Base-by-base conservation (phyloP, 2,888 invertebrate species). In the Ceramica pisi region DNA sequence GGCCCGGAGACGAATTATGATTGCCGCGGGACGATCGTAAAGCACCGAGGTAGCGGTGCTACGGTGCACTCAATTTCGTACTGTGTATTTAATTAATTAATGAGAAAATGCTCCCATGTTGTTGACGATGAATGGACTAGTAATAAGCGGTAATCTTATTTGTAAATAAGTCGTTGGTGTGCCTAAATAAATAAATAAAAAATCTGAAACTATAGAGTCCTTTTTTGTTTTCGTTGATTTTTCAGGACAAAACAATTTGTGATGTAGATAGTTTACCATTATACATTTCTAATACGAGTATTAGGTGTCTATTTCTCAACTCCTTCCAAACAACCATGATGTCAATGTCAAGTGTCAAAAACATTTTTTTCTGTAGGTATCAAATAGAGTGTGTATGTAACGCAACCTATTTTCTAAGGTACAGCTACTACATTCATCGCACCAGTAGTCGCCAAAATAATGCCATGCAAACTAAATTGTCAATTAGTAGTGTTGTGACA, bases 1-100 rank as follows among this genome's bases (percentile, higher is more conserved):
- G 90, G 91, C 88, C 87, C 83, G 87, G 89, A 89, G 90, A 90
- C 92, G 93, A 94, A 90, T 93, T 94, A 93, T 91, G 92, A 92
- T 89, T 86, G 91, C 93, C 90, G 80, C 89, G 89, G 89, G 92
- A 88, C 74, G 86, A 75, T 88, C 90, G 89, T 92, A 92, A 91
- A 91, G 83, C 86, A 88, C 78, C 81, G 81, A 87, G 81, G 86
- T 87, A 87, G 85, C 81, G 81, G 88, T 82, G 79, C 88, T 88
- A 86, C 80, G 85, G 87, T 88, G 88, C 83, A 84, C 86, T 82
- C 82, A 81, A 86, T 82, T 87, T 82, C 66, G 77, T 76, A 81
- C 78, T 86, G 80, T 87, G 85, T 83, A 80, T 86, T 85, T 85
- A 85, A 85, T 85, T 85, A 85, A 85, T 80, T 81, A 84, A 82